Evolutionary conservation across 2,113 vertebrate species (phyloP), one percentile per base, ranked within the genome.

Genomic region (Varanus komodoensis): DNA sequence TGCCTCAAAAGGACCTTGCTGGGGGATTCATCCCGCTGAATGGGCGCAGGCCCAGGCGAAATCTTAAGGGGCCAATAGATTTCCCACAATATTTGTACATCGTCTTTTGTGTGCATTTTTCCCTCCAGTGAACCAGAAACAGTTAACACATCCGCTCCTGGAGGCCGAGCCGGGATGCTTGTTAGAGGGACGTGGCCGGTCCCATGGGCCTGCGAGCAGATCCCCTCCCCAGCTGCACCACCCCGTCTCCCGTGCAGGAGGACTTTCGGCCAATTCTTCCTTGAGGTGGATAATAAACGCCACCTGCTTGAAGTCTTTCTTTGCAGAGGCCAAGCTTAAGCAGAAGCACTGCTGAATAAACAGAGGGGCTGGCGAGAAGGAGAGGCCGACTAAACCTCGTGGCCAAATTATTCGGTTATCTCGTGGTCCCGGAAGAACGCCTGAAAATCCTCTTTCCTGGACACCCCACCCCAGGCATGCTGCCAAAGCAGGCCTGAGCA

Each of bases 21-120:
- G 97, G 91, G 98, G 98, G 98, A 98, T 98, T 98, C 97, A 98
- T 97, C 97, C 95, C n/a, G 93, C 92, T 98, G 97, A 98, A 98
- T 98, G 98, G 44, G 97, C 97, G 97, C 90, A 87, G 96, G 97
- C 97, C 98, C 98, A 98, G 98, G 96, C 96, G 97, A 97, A 97
- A 98, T 97, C 96, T 97, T 95, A 97, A 98, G 98, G 98, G 98
- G 96, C 96, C 96, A 95, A 97, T 96, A 95, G 98, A 98, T 98
- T 98, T 98, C 98, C 98, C 98, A 98, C 98, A 98, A 98, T 98
- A 98, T 98, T 99, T 98, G 98, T 98, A 98, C 98, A 98, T 98
- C 98, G 97, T 96, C 97, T 97, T 98, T 98, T 98, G 98, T 98
- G 95, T 94, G 97, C 97, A 98, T 98, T 98, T 98, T 97, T 98